Evolutionary conservation across 1,140 invertebrate species (phyloP).

Genomic region (Caerostris extrusa): DNA sequence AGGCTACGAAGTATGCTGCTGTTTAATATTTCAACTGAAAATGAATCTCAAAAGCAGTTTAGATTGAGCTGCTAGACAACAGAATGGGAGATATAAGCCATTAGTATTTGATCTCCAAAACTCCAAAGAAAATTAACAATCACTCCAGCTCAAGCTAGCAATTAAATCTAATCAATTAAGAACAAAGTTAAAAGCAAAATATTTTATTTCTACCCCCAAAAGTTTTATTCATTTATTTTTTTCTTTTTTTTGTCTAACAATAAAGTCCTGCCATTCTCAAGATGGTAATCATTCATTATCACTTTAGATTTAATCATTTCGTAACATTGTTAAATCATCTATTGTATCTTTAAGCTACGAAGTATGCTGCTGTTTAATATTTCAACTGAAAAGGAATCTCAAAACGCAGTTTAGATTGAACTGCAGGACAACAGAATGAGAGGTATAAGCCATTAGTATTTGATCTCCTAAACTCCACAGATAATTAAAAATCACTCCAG

Average conservation of each 20-base stretch:
- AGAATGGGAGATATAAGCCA: constrained; percentile 34
- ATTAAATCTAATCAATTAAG: neutral
- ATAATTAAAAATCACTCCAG: constrained; percentile 13
- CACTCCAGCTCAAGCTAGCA: neutral
- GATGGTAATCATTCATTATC: constrained; percentile 27
- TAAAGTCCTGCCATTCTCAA: neutral
- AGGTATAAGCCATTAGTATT: constrained; percentile 59
- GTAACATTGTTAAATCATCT: neutral
- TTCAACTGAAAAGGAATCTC: constrained; percentile 27
- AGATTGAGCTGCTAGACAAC: constrained; percentile 4
- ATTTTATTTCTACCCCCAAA: neutral
- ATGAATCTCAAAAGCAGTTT: neutral
- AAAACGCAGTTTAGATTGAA: constrained; percentile 1
- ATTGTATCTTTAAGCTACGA: neutral
- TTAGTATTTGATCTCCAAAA: constrained; percentile 51
- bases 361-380: constrained; percentile 46
- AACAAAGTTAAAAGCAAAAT: too few species aligned
- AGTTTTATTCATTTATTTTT: neutral
- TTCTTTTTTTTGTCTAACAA: neutral
- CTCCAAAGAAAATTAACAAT: constrained; percentile 3
- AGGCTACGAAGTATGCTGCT: neutral
- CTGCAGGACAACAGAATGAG: neutral
- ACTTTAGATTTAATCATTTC: constrained; percentile 37
- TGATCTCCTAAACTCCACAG: constrained; percentile 21
- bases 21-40: constrained; percentile 61